Conservation (phyloP, 2,888 invertebrate genomes). For the Proisotoma minuta region DNA sequence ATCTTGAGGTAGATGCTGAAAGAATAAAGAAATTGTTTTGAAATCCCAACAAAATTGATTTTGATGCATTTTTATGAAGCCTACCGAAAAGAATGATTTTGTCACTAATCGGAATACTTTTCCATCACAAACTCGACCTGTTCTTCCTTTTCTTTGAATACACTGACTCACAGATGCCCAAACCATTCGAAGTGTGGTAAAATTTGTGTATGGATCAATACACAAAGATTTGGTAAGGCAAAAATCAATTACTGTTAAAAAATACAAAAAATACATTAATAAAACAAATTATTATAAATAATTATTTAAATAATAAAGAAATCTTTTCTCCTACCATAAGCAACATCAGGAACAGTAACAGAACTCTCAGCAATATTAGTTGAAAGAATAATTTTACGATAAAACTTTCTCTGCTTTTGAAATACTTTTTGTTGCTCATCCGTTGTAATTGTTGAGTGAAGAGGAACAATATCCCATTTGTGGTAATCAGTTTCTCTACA, state of each 20-base stretch:
- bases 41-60: background rate
- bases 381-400: slow-evolving; percentile 77
- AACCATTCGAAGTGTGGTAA: slow-evolving; percentile 66
- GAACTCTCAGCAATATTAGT: slow-evolving; percentile 92
- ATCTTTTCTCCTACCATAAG: slow-evolving; percentile 61
- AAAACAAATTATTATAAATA: slow-evolving; percentile 4
- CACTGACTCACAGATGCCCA: slow-evolving; percentile 91
- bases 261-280: background rate
- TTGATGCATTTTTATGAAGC: no score
- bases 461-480: slow-evolving; percentile 49
- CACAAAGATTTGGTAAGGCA: slow-evolving; percentile 80
- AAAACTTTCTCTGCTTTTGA: slow-evolving; percentile 57
- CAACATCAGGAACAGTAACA: slow-evolving; percentile 81
- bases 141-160: slow-evolving; percentile 81
- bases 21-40: background rate
- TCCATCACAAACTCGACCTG: slow-evolving; percentile 66
- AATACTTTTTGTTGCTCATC: slow-evolving; percentile 69
- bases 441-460: slow-evolving; percentile 74
- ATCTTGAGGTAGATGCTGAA: slow-evolving; percentile 50
- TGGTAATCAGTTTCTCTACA: slow-evolving; percentile 19
- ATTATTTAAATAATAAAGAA: background rate
- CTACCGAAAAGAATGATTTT: slow-evolving; percentile 54
- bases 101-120: slow-evolving; percentile 73
- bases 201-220: slow-evolving; percentile 71
- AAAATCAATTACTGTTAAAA: slow-evolving; percentile 77